A percentile compares a stretch with the other conserved stretches of the same genome.
These are phyloP conservation scores for Armadillidium nasatum DNA, from an alignment of 1,140 invertebrate species.

Conservation along the genomic window DNA sequence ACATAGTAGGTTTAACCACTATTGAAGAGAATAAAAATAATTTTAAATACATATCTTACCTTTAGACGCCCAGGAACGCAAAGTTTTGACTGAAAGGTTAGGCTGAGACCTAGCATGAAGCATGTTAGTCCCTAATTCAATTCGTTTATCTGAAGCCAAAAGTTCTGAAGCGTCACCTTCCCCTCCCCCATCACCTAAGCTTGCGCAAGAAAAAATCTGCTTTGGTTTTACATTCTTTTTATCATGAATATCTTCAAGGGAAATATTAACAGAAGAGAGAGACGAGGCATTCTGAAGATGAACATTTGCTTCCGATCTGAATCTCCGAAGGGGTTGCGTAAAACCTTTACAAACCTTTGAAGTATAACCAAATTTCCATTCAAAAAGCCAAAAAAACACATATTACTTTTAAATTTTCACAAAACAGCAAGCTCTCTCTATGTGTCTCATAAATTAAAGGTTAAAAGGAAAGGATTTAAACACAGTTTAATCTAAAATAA, in stretches of 20 bases:
- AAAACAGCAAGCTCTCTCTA: too few species aligned
- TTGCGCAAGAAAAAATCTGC: slow-evolving; percentile 31
- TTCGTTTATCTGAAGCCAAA: slow-evolving; percentile 44
- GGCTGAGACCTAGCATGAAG: slow-evolving; percentile 53
- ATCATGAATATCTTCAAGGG: not conserved
- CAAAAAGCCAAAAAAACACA: not conserved
- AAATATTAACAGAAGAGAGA: not conserved
- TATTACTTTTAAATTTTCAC: too few species aligned
- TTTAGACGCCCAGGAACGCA: not conserved
- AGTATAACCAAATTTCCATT: not conserved
- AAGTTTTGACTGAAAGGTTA: slow-evolving; percentile 38
- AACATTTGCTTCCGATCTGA: slow-evolving; percentile 53
- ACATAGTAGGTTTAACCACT: too few species aligned
- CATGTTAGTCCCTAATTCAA: slow-evolving; percentile 41
- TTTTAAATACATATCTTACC: not conserved
- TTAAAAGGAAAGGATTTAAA: too few species aligned
- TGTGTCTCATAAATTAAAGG: too few species aligned
- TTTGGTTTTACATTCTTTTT: slow-evolving; percentile 41
- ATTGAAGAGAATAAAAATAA: too few species aligned
- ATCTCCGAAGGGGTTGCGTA: slow-evolving; percentile 49
- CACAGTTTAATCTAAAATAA: too few species aligned
- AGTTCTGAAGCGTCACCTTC: slow-evolving; percentile 52
- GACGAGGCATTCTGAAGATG: slow-evolving; percentile 44
- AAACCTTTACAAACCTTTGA: slow-evolving; percentile 51
- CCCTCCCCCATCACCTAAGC: slow-evolving; percentile 50